Conservation (phyloP, 2,113 vertebrate species). For the Lates calcarifer region DNA sequence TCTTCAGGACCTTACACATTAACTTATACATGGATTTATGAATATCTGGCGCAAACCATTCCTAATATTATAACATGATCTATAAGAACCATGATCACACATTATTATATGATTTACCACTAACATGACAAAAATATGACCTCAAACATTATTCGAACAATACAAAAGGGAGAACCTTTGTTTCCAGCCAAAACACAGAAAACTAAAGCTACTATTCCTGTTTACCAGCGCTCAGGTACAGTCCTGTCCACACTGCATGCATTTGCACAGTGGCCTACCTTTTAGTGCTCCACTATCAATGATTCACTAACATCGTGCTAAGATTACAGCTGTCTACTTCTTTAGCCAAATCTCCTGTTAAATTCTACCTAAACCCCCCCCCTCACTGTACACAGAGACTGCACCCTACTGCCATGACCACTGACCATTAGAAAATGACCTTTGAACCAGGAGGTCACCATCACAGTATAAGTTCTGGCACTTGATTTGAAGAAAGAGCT, state of each 20-base stretch:
- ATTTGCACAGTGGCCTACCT: constrained; percentile 60
- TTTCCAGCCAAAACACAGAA: not conserved
- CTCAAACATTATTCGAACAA: not conserved
- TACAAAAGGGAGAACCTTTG: not conserved
- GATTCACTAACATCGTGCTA: constrained; percentile 75
- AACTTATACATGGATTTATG: not conserved
- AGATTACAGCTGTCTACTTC: constrained; percentile 63
- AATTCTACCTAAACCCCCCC: not conserved
- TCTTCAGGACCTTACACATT: not conserved
- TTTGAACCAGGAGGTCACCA: constrained; percentile 27
- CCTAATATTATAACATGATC: not conserved
- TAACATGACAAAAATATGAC: not conserved
- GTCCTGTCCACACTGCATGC: constrained; percentile 26
- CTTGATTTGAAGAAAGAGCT: constrained; percentile 45
- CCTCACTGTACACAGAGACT: not conserved
- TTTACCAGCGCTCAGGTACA: constrained; percentile 15
- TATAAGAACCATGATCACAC: not conserved
- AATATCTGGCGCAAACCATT: not conserved
- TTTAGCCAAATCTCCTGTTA: constrained; percentile 26
- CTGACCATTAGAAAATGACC: constrained; percentile 11
- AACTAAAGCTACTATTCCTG: not conserved
- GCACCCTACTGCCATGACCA: constrained; percentile 14
- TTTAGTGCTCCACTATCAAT: constrained; percentile 71
- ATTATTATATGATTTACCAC: not conserved
- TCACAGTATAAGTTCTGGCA: constrained; percentile 2